phyloP scores from a whole-genome alignment of 2,113 vertebrate genomes.

The Isurus oxyrinchus region DNA sequence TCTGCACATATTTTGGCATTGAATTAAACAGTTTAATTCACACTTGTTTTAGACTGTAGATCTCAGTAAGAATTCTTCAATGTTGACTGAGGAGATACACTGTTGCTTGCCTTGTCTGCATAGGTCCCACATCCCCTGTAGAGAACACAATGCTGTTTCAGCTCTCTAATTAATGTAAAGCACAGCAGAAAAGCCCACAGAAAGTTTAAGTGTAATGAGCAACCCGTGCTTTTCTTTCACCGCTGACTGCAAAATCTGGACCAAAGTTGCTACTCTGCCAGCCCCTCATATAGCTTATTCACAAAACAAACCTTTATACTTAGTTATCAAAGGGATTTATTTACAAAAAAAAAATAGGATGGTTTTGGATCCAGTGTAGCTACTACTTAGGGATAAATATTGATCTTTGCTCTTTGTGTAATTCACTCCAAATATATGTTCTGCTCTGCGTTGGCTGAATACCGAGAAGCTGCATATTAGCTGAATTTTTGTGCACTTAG shows the following conservation, averaged over 20 bases:
- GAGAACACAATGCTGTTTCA: background rate
- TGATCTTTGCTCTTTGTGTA: background rate
- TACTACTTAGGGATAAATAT: background rate
- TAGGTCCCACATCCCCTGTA: background rate
- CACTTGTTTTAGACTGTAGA: background rate
- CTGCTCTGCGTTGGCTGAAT: background rate
- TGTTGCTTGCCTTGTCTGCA: background rate
- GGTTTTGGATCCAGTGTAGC: background rate
- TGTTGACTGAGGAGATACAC: background rate
- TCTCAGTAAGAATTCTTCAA: background rate
- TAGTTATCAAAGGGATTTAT: background rate
- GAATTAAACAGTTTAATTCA: background rate
- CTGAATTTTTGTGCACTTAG: background rate
- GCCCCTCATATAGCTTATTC: background rate
- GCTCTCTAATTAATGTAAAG: background rate
- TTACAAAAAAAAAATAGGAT: background rate
- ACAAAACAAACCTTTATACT: background rate
- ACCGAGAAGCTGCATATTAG: background rate
- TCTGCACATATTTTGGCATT: background rate
- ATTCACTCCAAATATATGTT: background rate
- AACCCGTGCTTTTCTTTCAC: background rate
- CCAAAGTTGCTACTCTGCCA: background rate
- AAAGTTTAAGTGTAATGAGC: background rate
- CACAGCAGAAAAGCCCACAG: background rate
- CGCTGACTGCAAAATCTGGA: background rate